Conservation (phyloP, 2,113 vertebrate species). For the Mesembrinibis cayennensis region DNA sequence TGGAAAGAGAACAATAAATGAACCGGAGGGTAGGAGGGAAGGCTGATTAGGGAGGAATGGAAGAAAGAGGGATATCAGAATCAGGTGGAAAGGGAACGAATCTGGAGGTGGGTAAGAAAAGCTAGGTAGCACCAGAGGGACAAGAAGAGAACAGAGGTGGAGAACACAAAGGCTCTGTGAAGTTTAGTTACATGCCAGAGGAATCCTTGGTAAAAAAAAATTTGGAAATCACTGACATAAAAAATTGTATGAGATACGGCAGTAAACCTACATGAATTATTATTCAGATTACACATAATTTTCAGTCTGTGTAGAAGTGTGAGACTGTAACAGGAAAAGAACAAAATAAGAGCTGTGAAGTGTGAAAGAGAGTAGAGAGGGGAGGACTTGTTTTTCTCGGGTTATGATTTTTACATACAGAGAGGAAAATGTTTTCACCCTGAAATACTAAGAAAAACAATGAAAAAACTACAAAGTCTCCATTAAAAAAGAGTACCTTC, state of each 20-base stretch:
- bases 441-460: not conserved
- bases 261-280: not conserved
- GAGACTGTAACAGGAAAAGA: not conserved
- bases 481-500: not conserved
- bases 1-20: not conserved
- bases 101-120: not conserved
- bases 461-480: not conserved
- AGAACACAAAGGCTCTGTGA: not conserved
- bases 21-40: not conserved
- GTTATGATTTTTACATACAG: not conserved
- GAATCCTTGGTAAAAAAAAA: not conserved
- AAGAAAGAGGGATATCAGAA: not conserved
- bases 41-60: not conserved
- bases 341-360: not conserved
- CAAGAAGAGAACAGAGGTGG: not conserved
- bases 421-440: not conserved
- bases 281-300: not conserved
- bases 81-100: not conserved
- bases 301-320: not conserved
- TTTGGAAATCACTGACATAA: not conserved
- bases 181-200: not conserved
- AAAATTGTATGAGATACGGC: not conserved
- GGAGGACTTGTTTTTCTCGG: not conserved
- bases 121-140: not conserved
- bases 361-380: not conserved